A percentile compares a stretch with the other conserved stretches of the same genome.
Conservation (phyloP, 2,888 invertebrate genomes). For the Junonia oenone region DNA sequence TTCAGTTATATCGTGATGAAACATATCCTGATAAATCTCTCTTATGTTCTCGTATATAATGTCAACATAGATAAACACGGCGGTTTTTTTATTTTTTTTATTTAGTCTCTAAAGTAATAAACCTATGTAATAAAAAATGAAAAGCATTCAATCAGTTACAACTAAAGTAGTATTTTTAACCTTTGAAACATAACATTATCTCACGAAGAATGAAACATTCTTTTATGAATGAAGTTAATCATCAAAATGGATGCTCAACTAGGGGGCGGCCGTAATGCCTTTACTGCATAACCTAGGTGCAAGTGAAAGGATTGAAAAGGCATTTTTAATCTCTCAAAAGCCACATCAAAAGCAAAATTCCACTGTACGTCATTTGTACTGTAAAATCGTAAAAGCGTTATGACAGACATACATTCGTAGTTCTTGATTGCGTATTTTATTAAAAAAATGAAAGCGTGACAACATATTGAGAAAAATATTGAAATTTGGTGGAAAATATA, state of each 20-base stretch:
- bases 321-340: constrained; percentile 31
- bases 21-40: too few species aligned
- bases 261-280: constrained; percentile 22
- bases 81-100: too few species aligned
- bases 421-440: constrained; percentile 12
- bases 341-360: constrained; percentile 24
- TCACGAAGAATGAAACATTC: neutral
- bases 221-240: constrained; percentile 26
- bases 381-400: constrained; percentile 9
- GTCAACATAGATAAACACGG: too few species aligned
- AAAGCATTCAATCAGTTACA: too few species aligned
- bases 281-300: constrained; percentile 27
- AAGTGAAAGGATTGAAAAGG: constrained; percentile 31
- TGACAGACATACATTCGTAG: constrained; percentile 6
- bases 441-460: neutral
- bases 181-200: neutral
- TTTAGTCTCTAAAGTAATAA: too few species aligned
- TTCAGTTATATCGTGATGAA: too few species aligned
- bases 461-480: neutral
- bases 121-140: too few species aligned
- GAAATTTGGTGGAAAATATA: neutral
- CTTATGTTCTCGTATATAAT: too few species aligned
- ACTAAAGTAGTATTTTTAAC: too few species aligned
- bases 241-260: constrained; percentile 29
- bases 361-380: constrained; percentile 8